phyloP scores from a whole-genome alignment of 30 jellyfish, hydroid and myxozoan genomes.

The Turritopsis dohrnii region DNA sequence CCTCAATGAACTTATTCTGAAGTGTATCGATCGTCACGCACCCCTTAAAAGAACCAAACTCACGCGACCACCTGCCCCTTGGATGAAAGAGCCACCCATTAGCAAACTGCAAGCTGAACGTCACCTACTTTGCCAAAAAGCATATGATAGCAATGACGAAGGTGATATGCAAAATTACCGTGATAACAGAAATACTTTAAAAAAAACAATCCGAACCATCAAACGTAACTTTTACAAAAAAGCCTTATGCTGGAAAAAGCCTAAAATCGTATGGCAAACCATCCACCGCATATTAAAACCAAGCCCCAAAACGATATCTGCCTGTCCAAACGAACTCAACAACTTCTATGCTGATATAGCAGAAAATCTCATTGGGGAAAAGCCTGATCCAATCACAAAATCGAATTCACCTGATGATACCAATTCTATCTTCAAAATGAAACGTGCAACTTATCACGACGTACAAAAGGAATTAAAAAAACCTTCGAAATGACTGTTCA shows the following conservation, averaged over 20 bases:
- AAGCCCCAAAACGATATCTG: not conserved
- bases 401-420: no score
- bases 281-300: not conserved
- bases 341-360: not conserved
- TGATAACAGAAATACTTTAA: not conserved
- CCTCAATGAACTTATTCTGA: conserved; percentile 27
- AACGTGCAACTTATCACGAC: not conserved
- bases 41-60: conserved; percentile 28
- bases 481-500: not conserved
- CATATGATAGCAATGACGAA: not conserved
- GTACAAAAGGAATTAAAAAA: not conserved
- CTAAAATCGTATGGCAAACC: conserved; percentile 4
- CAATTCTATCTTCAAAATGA: no score
- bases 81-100: conserved; percentile 37
- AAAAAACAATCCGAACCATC: not conserved
- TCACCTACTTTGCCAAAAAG: not conserved
- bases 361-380: not conserved
- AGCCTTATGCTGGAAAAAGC: not conserved
- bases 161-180: not conserved
- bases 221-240: not conserved
- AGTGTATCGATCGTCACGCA: conserved; percentile 28
- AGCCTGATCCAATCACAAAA: no score
- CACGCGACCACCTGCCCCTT: conserved; percentile 51
- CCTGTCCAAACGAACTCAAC: not conserved
- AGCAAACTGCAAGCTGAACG: conserved; percentile 16